Percentiles rank a stretch among this genome's conserved stretches.
phyloP scores from a whole-genome alignment of 2,888 invertebrate species.

The Heliconius erato region DNA sequence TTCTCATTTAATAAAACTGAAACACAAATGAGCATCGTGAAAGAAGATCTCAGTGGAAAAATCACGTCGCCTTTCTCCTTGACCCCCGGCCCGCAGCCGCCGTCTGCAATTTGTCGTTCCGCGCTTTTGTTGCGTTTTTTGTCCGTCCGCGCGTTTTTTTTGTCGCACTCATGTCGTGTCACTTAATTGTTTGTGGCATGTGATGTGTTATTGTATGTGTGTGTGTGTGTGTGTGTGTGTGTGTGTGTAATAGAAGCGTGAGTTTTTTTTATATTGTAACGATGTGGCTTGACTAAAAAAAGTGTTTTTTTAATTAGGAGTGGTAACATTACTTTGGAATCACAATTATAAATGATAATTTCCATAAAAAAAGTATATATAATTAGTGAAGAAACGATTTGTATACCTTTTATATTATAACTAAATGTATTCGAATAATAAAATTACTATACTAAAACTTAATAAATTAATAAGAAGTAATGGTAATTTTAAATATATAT shows the following conservation, averaged over 20 bases:
- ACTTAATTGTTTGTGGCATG: conserved; percentile 43
- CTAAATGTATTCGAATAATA: too few species aligned
- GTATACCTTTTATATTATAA: neutral
- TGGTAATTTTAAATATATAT: too few species aligned
- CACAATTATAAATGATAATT: neutral
- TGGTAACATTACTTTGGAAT: too few species aligned
- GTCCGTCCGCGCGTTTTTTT: conserved; percentile 23
- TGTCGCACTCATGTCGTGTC: conserved; percentile 38
- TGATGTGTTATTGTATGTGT: conserved; percentile 12
- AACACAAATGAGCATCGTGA: conserved; percentile 12
- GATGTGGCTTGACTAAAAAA: neutral
- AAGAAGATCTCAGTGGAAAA: conserved; percentile 22
- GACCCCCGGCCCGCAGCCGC: conserved; percentile 62
- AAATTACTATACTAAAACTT: too few species aligned
- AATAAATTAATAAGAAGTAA: too few species aligned
- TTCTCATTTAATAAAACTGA: conserved; percentile 11
- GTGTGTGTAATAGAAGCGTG: conserved; percentile 34
- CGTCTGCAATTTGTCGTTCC: conserved; percentile 55
- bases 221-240: neutral
- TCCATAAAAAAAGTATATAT: too few species aligned
- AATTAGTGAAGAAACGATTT: neutral
- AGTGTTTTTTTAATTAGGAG: too few species aligned
- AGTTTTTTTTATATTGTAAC: conserved; percentile 18
- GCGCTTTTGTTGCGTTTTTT: conserved; percentile 53
- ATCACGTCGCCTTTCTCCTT: conserved; percentile 65